phyloP scores from a whole-genome alignment of 1,140 invertebrate species.

The Glossosoma conforme region DNA sequence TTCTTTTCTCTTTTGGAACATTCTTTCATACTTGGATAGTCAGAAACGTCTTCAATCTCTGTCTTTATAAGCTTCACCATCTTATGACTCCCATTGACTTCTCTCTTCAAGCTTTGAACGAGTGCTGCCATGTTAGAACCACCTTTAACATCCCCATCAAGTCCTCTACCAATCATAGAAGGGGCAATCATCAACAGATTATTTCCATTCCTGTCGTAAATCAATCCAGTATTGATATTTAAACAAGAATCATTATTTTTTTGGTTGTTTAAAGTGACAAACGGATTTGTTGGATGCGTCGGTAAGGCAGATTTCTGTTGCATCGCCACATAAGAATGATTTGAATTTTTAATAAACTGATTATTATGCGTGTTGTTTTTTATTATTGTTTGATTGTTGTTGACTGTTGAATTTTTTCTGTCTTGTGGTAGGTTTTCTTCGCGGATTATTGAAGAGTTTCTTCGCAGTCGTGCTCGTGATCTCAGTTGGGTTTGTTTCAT shows the following conservation, averaged over 20 bases:
- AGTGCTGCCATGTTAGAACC: conserved; percentile 13
- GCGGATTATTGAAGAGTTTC: conserved; percentile 32
- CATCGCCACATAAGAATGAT: too few species aligned
- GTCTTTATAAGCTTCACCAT: conserved; percentile 23
- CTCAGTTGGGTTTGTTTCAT: conserved; percentile 30
- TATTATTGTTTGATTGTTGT: conserved; percentile 5
- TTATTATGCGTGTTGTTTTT: too few species aligned
- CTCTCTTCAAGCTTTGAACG: conserved; percentile 16
- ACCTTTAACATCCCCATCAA: conserved; percentile 20
- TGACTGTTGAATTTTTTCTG: conserved; percentile 15
- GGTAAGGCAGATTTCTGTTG: conserved; percentile 17
- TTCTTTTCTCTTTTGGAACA: too few species aligned
- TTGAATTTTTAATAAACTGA: too few species aligned
- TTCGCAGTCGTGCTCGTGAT: conserved; percentile 35
- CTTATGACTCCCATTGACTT: conserved; percentile 10
- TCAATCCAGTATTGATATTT: conserved; percentile 29
- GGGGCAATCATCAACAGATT: conserved; percentile 63
- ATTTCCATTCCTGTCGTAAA: conserved; percentile 58
- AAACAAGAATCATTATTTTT: conserved; percentile 13
- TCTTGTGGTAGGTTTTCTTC: conserved; percentile 33
- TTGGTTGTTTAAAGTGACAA: conserved; percentile 1
- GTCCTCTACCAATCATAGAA: conserved; percentile 29
- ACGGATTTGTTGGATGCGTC: conserved; percentile 6
- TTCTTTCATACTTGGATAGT: conserved; percentile 17
- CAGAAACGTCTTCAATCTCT: conserved; percentile 22